Evolutionary conservation across 2,888 invertebrate species (phyloP), one percentile per base, ranked within the genome.

Genomic region (Cephalotes varians): DNA sequence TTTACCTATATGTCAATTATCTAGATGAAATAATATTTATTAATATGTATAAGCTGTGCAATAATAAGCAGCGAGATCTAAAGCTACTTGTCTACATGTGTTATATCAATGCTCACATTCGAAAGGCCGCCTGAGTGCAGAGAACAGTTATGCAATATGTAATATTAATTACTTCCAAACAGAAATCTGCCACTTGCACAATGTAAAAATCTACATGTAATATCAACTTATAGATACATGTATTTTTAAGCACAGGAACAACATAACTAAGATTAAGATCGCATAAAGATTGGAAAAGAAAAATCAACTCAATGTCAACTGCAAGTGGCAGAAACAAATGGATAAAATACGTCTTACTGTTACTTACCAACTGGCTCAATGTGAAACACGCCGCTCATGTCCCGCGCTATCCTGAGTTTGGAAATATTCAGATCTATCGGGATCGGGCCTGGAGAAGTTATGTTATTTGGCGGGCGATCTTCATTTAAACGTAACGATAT

Each of bases 391-490:
- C 98, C 98, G 84, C 96, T 96, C n/a, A 95, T 95, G 91, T 97
- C 97, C 44, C 98, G 95, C n/a, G 95, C 95, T 90, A 98, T 95
- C 28, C 96, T 96, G 77, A 98, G 95, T 72, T 96, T 96, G 0
- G 96, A 96, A 49, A 98, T 96, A 88, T 96, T 96, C 73, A 98
- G 92, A 95, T 98, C 97, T 28, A 98, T 95, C 0, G 98, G 98
- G 86, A 97, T 96, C 1, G 98, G 97, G 0, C 97, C 97, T 0
- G 98, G 98, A 1, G 98, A 97, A 6, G 98, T 97, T 86, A 98
- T 97, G 92, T 97, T 97, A 74, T 96, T 96, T 1, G 97, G 97
- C 1, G 97, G 97, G 72, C 98, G 96, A 95, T 98, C 98, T 95
- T 98, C 98, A 92, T 97, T 96, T 87, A 98, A 95, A 92, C 97